These are phyloP conservation scores for Aphelinus atriplicis DNA, from an alignment of 1,140 invertebrate genomes.

Conservation along the genomic window DNA sequence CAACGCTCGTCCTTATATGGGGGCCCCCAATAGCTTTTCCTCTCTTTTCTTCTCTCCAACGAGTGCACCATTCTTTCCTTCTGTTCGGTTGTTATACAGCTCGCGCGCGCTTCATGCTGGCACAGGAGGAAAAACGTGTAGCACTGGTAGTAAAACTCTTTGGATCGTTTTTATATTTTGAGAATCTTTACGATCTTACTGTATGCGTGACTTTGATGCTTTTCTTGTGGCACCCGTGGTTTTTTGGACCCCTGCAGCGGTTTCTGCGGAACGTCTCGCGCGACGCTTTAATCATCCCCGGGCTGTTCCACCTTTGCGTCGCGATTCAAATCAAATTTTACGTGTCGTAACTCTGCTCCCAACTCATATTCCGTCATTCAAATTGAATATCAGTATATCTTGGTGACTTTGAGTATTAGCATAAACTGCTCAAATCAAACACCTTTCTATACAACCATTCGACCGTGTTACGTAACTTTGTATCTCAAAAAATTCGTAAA, in stretches of 20 bases:
- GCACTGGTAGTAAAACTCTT: constrained; percentile 32
- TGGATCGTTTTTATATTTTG: constrained; percentile 38
- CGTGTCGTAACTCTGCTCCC: too few relatives aligned
- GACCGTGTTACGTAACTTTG: too few relatives aligned
- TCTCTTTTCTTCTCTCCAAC: constrained; percentile 4
- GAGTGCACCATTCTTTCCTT: constrained; percentile 13
- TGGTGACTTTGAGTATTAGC: too few relatives aligned
- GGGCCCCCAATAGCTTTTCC: constrained; percentile 11
- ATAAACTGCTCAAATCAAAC: too few relatives aligned
- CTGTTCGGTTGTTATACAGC: constrained; percentile 21
- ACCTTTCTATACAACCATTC: too few relatives aligned
- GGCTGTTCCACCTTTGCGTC: too few relatives aligned
- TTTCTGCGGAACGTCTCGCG: too few relatives aligned
- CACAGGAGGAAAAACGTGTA: neutral
- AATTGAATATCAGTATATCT: too few relatives aligned
- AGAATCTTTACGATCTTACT: constrained; percentile 27
- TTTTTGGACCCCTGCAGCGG: neutral
- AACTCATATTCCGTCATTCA: too few relatives aligned
- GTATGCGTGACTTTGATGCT: constrained; percentile 15
- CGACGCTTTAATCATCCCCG: too few relatives aligned
- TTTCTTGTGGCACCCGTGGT: constrained; percentile 19
- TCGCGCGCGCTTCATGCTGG: neutral
- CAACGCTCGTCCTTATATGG: constrained; percentile 30
- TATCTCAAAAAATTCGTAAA: too few relatives aligned
- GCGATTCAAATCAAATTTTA: too few relatives aligned